phyloP scores from a whole-genome alignment of 2,888 invertebrate species.

The Polyommatus iphigenia region DNA sequence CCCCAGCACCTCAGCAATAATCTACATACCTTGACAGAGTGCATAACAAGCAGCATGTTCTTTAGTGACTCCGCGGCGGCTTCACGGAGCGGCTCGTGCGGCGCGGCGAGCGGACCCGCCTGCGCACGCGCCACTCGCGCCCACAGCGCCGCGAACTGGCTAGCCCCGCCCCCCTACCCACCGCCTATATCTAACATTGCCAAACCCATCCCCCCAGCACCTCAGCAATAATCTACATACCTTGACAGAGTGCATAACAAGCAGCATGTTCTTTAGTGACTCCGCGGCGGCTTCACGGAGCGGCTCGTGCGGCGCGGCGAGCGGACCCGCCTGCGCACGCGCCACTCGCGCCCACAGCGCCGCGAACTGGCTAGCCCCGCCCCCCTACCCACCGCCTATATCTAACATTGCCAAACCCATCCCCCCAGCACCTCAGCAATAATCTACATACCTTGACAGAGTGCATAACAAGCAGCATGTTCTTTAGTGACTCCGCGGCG shows the following conservation, averaged over 20 bases:
- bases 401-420: too few species aligned
- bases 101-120: conserved; percentile 80
- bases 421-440: too few species aligned
- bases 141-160: conserved; percentile 94
- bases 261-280: conserved; percentile 97
- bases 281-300: conserved; percentile 98
- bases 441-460: too few species aligned
- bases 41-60: conserved; percentile 99
- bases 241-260: conserved; percentile 98
- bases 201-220: too few species aligned
- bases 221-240: conserved; percentile 59
- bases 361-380: conserved; percentile 82
- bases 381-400: conserved; percentile 84
- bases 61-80: conserved; percentile 98
- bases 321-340: conserved; percentile 90
- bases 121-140: conserved; percentile 95
- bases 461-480: too few species aligned
- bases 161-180: conserved; percentile 72
- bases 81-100: conserved; percentile 90
- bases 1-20: too few species aligned
- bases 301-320: conserved; percentile 80
- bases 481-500: too few species aligned
- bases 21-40: conserved; percentile 87
- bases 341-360: conserved; percentile 96
- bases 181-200: too few species aligned